Percentiles rank a stretch among this genome's conserved stretches.
Conservation (phyloP, 2,113 vertebrate genomes). For the Ondatra zibethicus region DNA sequence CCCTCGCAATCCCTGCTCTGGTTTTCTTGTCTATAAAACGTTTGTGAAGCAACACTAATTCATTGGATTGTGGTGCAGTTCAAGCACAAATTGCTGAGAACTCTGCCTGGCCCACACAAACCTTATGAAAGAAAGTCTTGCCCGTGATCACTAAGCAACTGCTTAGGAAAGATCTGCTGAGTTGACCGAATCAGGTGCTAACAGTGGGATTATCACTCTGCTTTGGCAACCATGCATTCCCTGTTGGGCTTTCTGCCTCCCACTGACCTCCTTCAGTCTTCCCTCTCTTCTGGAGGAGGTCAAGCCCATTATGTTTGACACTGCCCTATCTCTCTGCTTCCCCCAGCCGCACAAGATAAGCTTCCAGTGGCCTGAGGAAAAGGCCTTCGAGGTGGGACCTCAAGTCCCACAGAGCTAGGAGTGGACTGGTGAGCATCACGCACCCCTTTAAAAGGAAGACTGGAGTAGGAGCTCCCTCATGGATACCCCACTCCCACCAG, state of each 20-base stretch:
- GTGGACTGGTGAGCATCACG: neutral
- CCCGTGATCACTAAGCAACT: neutral
- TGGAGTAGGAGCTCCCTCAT: neutral
- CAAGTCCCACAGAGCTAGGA: neutral
- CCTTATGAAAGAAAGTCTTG: neutral
- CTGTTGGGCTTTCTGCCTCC: neutral
- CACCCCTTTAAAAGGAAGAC: neutral
- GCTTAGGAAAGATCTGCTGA: neutral
- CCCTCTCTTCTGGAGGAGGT: neutral
- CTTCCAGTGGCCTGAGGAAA: neutral
- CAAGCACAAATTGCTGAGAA: neutral
- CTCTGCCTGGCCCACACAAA: neutral
- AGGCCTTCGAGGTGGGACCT: neutral
- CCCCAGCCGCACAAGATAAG: neutral
- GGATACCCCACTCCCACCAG: no score
- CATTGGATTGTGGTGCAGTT: no score
- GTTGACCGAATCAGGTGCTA: neutral
- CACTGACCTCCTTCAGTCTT: neutral
- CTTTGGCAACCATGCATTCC: neutral
- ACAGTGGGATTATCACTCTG: neutral
- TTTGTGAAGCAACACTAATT: neutral
- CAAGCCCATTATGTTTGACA: neutral
- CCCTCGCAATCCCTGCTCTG: no score
- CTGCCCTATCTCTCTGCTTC: neutral
- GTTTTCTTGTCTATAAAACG: neutral